Conservation (phyloP, 2,797 vertebrate species). For the Hybognathus amarus region DNA sequence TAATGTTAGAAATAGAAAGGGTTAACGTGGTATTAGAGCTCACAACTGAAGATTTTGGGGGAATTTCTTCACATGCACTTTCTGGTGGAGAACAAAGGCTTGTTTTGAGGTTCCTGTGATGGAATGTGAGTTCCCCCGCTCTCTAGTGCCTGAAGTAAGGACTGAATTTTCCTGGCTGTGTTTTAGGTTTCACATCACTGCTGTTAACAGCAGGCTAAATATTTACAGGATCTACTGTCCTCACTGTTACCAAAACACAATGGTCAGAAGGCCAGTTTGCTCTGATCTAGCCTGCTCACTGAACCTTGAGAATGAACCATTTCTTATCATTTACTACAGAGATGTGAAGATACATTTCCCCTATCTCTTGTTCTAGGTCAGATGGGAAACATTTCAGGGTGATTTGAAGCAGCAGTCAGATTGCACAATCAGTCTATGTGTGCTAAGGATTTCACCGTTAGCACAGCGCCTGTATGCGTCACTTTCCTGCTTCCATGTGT, state of each 20-base stretch:
- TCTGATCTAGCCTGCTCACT: neutral
- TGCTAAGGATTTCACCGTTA: neutral
- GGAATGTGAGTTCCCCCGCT: neutral
- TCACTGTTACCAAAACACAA: slow-evolving; percentile 24
- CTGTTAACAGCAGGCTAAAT: slow-evolving; percentile 25
- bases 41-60: neutral
- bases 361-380: neutral
- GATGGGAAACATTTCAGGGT: neutral
- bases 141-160: neutral
- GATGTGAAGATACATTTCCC: slow-evolving; percentile 14
- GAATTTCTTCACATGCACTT: slow-evolving; percentile 1
- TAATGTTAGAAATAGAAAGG: neutral
- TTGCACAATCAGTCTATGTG: neutral
- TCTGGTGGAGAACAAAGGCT: slow-evolving; percentile 14
- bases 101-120: slow-evolving; percentile 8
- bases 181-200: neutral
- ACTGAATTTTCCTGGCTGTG: slow-evolving; percentile 3
- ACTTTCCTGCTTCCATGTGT: neutral
- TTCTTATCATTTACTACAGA: neutral
- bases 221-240: slow-evolving; percentile 34
- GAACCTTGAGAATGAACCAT: neutral
- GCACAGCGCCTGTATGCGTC: neutral
- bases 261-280: neutral
- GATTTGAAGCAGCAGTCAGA: neutral
- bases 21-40: neutral